Conservation (phyloP, 1,140 invertebrate species). For the Drosophila novamexicana region DNA sequence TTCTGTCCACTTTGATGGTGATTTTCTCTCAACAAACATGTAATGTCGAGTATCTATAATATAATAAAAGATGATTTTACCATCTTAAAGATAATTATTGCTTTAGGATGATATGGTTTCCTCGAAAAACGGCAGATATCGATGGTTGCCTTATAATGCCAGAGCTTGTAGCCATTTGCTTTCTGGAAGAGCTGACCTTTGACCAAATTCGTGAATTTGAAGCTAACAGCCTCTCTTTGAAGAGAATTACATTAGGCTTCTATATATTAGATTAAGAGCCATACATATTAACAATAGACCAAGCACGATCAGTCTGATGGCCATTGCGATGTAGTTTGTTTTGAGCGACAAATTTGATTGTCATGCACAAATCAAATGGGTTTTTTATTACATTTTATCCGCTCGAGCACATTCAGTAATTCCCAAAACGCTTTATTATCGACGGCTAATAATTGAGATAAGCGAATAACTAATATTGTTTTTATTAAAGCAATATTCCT, state of each 20-base stretch:
- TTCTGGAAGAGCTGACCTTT: conserved; percentile 2
- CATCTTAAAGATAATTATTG: not conserved
- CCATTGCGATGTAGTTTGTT: not conserved
- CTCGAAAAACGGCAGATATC: conserved; percentile 8
- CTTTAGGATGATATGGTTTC: conserved; percentile 9
- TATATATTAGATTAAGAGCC: not conserved
- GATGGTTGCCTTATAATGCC: conserved; percentile 2
- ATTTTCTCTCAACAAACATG: too few relatives aligned
- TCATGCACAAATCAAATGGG: too few relatives aligned
- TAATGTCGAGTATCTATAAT: too few relatives aligned
- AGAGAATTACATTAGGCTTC: not conserved
- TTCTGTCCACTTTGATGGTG: too few relatives aligned
- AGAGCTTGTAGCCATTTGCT: conserved; percentile 20
- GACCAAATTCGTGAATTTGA: conserved; percentile 6
- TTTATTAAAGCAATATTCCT: too few relatives aligned
- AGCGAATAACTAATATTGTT: too few relatives aligned
- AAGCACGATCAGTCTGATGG: not conserved
- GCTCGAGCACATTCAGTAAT: too few relatives aligned
- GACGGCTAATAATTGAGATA: too few relatives aligned
- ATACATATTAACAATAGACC: not conserved
- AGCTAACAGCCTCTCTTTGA: not conserved
- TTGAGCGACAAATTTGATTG: not conserved
- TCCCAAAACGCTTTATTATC: too few relatives aligned
- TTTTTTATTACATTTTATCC: too few relatives aligned
- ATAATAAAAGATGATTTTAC: not conserved